Evolutionary conservation across 2,797 vertebrate species (phyloP), one percentile per base, ranked within the genome.

Genomic region (Eulemur rubriventer): DNA sequence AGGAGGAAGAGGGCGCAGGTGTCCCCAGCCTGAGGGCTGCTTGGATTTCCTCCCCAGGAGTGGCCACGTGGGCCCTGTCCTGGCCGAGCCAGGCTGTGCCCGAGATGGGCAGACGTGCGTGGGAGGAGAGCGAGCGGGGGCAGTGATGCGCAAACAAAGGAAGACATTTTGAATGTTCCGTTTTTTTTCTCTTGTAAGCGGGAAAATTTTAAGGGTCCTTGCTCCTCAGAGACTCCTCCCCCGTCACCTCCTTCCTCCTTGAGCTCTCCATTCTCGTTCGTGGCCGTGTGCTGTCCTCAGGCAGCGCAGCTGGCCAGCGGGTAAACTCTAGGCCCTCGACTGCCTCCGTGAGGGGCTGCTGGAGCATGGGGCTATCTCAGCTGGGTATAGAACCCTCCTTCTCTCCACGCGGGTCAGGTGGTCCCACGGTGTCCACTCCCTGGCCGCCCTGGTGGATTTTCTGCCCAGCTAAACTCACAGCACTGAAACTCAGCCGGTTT

Each of bases 171-270:
- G 38, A 38, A 7, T 0, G 13, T 35, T 13, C 17, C 30, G 0
- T 0, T 18, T 4, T 63, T 26, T 4, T 41, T 7, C 35, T 35
- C 83, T 14, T 0, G 50, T 57, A 7, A 24, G 2, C 1, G 0
- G 59, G 0, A 30, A 55, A 57, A 41, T 6, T 6, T 38, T 43
- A 4, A 26, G 0, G 35, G 9, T 18, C 17, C 0, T 2, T 10
- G n/a, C n/a, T 38, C 43, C 46, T 24, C 28, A 10, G 41, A 20
- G 13, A 33, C 20, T 50, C 22, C 61, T 52, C 33, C 8, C 4
- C n/a, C n/a, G 17, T 13, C 4, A 20, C 43, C 59, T 3, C 28
- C 61, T 18, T 61, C 57, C 30, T 5, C 30, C 38, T 13, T 30
- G 57, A 33, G 78, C 30, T 81, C 57, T 57, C 38, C 0, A 30